Base-by-base conservation (phyloP, 2,888 invertebrate species). In the Athalia circularis region DNA sequence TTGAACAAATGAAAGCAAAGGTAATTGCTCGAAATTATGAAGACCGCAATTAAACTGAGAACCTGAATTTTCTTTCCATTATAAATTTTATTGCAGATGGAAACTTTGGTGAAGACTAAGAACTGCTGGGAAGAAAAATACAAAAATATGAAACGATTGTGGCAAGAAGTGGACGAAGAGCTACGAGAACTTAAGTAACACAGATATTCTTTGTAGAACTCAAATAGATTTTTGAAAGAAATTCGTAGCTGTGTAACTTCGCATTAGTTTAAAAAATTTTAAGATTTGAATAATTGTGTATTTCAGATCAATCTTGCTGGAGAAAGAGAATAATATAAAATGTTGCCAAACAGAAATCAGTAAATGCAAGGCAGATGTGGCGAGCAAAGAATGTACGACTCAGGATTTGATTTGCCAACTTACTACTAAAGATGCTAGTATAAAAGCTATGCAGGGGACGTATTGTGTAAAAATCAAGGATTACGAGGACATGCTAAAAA, bases 161-260 rank as follows among this genome's bases (percentile, higher is more conserved):
- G 83, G 83, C 79, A 84, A 72, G 79, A 85, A 61, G 78, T 83
- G 48, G 82, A 84, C 43, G 52, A 72, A 59, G 84, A 86, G 79
- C 79, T 85, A 47, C 79, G 81, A 67, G 82, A 80, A 80, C 75
- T 86, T 47, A 86, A 83, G 87, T 87, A 83, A 70, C 43, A 54
- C 15, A 57, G n/a, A 15, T 76, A 45, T 57, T 9, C n/a, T 59
- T n/a, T 6, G 13, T 5, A 11, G 59, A 6, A 59, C 5, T 59
- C n/a, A 59, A 62, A 62, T 29, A 62, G 7, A 13, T 65, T 2
- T 68, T 52, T 3, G 6, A 52, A 52, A 3, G 43, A 29, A 29
- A 29, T 29, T 29, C 29, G 29, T 29, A 29, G 29, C 29, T 29
- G 29, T 0, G 29, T 29, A 29, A 29, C 29, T 29, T 29, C 29